These are phyloP conservation scores for Beris chalybata DNA, from an alignment of 2,888 invertebrate genomes.

Conservation along the genomic window DNA sequence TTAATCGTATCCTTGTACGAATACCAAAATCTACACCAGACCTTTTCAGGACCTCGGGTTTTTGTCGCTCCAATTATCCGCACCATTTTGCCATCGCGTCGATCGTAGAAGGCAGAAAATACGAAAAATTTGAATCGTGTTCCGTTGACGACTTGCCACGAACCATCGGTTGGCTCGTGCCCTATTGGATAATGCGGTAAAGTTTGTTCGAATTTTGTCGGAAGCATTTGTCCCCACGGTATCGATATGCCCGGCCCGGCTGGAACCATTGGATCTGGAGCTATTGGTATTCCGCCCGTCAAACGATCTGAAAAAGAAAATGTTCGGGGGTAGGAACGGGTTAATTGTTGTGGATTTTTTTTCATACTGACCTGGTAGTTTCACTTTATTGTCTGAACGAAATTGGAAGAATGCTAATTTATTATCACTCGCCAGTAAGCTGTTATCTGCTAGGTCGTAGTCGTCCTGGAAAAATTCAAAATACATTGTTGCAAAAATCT, in stretches of 20 bases:
- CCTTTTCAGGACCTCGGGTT: constrained; percentile 79
- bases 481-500: too few species aligned
- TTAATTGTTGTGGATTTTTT: not conserved
- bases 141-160: constrained; percentile 68
- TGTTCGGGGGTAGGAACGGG: not conserved
- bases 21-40: constrained; percentile 81
- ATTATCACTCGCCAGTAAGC: constrained; percentile 53
- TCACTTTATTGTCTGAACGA: constrained; percentile 55
- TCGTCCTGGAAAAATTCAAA: constrained; percentile 49
- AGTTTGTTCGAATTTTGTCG: constrained; percentile 55
- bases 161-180: constrained; percentile 70
- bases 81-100: constrained; percentile 68
- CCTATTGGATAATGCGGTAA: constrained; percentile 67
- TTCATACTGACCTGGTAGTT: constrained; percentile 52
- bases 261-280: constrained; percentile 36
- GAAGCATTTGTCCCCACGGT: constrained; percentile 55
- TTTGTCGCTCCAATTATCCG: constrained; percentile 86
- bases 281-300: constrained; percentile 39
- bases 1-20: constrained; percentile 47
- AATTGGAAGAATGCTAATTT: constrained; percentile 56
- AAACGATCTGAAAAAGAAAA: constrained; percentile 8
- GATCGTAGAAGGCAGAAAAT: constrained; percentile 87
- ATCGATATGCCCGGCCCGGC: constrained; percentile 48
- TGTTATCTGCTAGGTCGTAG: constrained; percentile 53
- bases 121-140: constrained; percentile 83